Evolutionary conservation across 2,797 vertebrate species (phyloP).

Genomic region (Mycteria americana): DNA sequence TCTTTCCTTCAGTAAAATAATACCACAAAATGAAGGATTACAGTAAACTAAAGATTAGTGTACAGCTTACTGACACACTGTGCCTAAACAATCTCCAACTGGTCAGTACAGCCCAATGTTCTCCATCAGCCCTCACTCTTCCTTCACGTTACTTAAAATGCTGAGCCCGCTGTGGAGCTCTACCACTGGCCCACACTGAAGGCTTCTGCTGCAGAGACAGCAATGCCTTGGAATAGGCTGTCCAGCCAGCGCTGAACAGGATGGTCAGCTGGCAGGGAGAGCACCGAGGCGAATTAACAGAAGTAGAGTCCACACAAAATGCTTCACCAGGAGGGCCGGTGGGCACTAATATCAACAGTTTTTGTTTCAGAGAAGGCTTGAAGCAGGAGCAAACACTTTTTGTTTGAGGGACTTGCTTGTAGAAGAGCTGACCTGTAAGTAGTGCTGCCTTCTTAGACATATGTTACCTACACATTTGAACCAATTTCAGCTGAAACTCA

Average conservation of each 20-base stretch:
- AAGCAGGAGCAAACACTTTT: neutral
- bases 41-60: neutral
- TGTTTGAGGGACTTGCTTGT: neutral
- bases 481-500: neutral
- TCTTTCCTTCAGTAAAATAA: neutral
- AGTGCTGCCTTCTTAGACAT: too few relatives aligned
- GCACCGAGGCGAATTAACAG: neutral
- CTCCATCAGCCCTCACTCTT: neutral
- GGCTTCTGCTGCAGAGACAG: neutral
- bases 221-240: neutral
- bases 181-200: neutral
- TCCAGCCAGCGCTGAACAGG: neutral
- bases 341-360: neutral
- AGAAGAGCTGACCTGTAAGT: neutral
- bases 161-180: neutral
- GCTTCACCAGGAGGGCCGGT: neutral
- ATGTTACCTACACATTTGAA: neutral
- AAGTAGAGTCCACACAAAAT: neutral
- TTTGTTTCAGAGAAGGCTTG: neutral
- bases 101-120: neutral
- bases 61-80: neutral
- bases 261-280: neutral
- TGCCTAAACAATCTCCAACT: neutral
- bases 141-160: neutral
- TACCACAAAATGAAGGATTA: neutral